Evolutionary conservation across 2,113 vertebrate species (phyloP), one percentile per base, ranked within the genome.

Genomic region (Hiodon tergisus): DNA sequence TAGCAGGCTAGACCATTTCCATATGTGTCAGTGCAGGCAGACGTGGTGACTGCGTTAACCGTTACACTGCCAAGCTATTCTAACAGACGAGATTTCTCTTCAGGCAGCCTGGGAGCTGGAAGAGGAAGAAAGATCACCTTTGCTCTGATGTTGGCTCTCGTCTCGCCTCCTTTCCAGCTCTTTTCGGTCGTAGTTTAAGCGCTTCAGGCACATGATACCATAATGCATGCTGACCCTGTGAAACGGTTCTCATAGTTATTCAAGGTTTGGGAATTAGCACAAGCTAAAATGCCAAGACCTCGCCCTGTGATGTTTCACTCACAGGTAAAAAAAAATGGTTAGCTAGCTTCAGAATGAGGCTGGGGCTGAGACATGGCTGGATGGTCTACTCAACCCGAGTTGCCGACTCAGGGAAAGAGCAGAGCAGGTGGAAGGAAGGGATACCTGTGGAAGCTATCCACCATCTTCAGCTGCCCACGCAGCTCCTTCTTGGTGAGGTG

Each of bases 401-500:
- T 31, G 31, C 0, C 31, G 31, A 31, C 31, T 31, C 31, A 17
- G 31, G 47, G 6, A 4, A 31, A 53, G 6, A 8, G 60, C 10
- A 11, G 14, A 31, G 48, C 11, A 9, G 52, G 57, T 17, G 47
- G 52, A 4, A 4, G 2, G 9, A 14, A n/a, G 31, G 14, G 3
- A 31, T 83, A 97, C 95, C 95, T 93, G 90, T 97, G 95, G 85
- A 97, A 97, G 87, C 94, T 96, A 89, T 97, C 95, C 82, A 96
- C 95, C 95, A 97, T 97, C 83, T 97, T 96, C 54, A 96, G 93
- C 77, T 97, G 95, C 13, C 95, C 95, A 59, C 95, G 88, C 77
- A 97, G 90, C 85, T 97, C 95, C 85, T 97, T 97, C 89, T 97
- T 97, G 88, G 94, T 97, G 65, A 97, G 89, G 78, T 97, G 95